phyloP scores from a whole-genome alignment of 2,113 vertebrate genomes.

The Neomonachus schauinslandi region DNA sequence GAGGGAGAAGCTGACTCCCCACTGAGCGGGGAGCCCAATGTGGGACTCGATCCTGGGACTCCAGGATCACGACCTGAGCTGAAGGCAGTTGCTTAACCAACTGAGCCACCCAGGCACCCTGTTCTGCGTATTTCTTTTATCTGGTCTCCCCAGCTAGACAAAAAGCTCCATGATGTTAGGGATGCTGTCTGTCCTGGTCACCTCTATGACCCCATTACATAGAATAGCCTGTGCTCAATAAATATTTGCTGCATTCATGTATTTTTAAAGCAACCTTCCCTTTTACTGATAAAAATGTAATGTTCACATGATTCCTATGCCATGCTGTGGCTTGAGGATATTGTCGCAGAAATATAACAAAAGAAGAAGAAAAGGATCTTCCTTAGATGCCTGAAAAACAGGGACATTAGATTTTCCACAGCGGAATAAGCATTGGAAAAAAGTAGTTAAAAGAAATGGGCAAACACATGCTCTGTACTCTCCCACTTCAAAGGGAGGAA shows the following conservation, averaged over 20 bases:
- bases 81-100: too few species aligned
- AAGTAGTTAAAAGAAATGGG: not conserved
- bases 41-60: too few species aligned
- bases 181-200: not conserved
- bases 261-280: not conserved
- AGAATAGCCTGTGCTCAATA: not conserved
- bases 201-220: not conserved
- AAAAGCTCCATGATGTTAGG: not conserved
- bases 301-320: not conserved
- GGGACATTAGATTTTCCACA: not conserved
- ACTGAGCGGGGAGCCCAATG: too few species aligned
- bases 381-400: not conserved
- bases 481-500: not conserved
- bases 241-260: not conserved
- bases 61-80: too few species aligned
- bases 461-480: not conserved
- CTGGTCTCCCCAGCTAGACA: not conserved
- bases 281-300: constrained; percentile 8
- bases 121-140: not conserved
- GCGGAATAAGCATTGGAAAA: not conserved
- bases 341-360: not conserved
- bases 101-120: too few species aligned
- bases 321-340: not conserved
- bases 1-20: too few species aligned
- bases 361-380: not conserved